phyloP scores from a whole-genome alignment of 2,113 vertebrate species.

The Solea solea region DNA sequence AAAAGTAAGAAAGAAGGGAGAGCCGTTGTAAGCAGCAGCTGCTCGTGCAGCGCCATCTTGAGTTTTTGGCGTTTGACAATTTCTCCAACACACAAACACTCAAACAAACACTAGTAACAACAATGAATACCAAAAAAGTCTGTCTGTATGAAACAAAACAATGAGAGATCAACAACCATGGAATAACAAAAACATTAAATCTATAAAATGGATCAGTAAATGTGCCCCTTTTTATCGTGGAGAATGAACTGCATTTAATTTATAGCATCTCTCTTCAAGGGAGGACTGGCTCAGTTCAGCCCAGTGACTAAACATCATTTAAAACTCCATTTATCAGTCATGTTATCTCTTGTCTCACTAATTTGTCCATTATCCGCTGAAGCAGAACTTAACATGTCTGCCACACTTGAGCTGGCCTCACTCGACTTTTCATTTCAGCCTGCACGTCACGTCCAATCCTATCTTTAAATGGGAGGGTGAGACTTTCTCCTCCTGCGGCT shows the following conservation, averaged over 20 bases:
- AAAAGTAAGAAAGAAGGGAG: no score
- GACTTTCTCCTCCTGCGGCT: slow-evolving; percentile 77
- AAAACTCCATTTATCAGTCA: slow-evolving; percentile 11
- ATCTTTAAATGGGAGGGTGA: slow-evolving; percentile 58
- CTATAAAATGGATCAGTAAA: neutral
- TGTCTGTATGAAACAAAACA: no score
- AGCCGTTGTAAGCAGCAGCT: no score
- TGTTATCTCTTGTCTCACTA: slow-evolving; percentile 11
- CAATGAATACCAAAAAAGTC: no score
- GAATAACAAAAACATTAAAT: no score
- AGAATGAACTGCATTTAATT: slow-evolving; percentile 32
- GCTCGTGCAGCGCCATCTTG: no score
- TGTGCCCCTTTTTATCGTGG: slow-evolving; percentile 13
- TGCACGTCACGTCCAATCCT: slow-evolving; percentile 49
- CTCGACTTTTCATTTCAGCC: slow-evolving; percentile 31
- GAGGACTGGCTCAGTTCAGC: slow-evolving; percentile 39
- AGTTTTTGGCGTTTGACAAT: no score
- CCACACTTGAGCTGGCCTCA: slow-evolving; percentile 15
- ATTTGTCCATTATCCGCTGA: slow-evolving; percentile 8
- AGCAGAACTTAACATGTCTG: slow-evolving; percentile 14
- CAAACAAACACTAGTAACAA: no score
- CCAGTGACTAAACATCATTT: slow-evolving; percentile 20
- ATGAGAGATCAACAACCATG: no score
- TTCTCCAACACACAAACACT: no score
- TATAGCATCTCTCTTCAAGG: slow-evolving; percentile 44